These are phyloP conservation scores for Gallinago media DNA, from an alignment of 2,113 vertebrate species.

Conservation along the genomic window DNA sequence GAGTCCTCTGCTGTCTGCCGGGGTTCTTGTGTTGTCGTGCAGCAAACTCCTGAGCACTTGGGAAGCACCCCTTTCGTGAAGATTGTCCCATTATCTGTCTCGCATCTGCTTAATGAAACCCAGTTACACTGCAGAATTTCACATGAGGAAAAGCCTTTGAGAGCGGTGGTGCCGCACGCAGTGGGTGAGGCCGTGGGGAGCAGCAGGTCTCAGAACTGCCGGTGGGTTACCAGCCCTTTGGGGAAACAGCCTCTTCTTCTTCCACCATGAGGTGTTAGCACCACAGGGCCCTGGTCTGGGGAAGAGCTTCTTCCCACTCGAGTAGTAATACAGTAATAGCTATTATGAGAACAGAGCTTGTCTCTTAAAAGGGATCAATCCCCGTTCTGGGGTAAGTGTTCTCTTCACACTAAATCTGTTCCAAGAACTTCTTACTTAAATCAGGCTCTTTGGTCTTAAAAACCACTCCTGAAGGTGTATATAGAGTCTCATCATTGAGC, in stretches of 20 bases:
- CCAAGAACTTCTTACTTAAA: neutral
- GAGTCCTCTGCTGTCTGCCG: neutral
- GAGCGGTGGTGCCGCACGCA: neutral
- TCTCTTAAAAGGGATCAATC: neutral
- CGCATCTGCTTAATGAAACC: neutral
- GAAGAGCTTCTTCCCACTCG: neutral
- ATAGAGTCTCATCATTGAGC: neutral
- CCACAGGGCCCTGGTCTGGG: neutral
- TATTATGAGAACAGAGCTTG: neutral
- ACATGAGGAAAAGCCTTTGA: neutral
- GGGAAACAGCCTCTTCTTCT: neutral
- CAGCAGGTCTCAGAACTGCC: neutral
- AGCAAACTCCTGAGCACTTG: neutral
- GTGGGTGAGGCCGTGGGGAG: neutral
- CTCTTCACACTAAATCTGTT: neutral
- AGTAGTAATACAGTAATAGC: neutral
- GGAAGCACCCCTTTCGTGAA: neutral
- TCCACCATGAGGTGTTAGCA: neutral
- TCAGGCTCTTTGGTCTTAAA: neutral
- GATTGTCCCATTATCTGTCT: neutral
- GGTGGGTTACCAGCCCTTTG: neutral
- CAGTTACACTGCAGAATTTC: neutral
- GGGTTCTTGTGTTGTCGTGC: neutral
- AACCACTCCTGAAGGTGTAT: neutral
- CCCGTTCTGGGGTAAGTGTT: neutral